Conservation (phyloP, 2,113 vertebrate genomes). For the Emydocephalus ijimae region DNA sequence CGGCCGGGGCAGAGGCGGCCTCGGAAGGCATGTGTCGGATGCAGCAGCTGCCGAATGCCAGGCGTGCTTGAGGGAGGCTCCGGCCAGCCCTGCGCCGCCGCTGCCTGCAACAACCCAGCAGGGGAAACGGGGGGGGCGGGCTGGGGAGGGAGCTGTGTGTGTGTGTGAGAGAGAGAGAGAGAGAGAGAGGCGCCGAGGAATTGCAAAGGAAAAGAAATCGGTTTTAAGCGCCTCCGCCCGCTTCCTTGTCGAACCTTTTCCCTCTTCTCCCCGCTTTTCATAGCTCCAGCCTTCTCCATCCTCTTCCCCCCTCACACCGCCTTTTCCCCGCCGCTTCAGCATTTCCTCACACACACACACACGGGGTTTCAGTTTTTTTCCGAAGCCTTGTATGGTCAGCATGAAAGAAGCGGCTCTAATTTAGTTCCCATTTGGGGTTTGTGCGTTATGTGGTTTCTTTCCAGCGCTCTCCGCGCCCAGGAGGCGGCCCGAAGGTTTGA, state of each 20-base stretch:
- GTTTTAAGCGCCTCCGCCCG: not conserved
- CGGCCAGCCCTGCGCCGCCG: slow-evolving; percentile 30
- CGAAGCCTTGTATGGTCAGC: slow-evolving; percentile 46
- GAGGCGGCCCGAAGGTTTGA: not conserved
- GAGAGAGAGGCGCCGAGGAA: not conserved
- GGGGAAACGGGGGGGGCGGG: not conserved
- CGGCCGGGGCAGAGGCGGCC: not conserved
- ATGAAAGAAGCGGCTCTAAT: not conserved
- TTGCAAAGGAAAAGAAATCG: not conserved
- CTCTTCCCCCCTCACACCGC: too few species aligned
- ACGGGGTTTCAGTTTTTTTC: not conserved
- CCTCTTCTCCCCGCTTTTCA: not conserved
- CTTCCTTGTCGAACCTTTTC: fast-evolving
- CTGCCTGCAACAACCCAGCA: not conserved
- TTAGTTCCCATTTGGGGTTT: not conserved
- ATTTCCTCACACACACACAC: too few species aligned
- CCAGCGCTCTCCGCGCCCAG: not conserved
- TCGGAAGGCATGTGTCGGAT: not conserved
- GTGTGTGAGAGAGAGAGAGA: not conserved
- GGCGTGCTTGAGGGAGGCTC: slow-evolving; percentile 21
- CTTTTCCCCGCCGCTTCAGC: not conserved
- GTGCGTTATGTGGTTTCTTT: not conserved
- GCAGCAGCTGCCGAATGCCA: slow-evolving; percentile 55
- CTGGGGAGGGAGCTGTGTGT: too few species aligned
- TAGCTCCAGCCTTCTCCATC: too few species aligned